Evolutionary conservation across 2,113 vertebrate species (phyloP).

Genomic region (Ochotona curzoniae): DNA sequence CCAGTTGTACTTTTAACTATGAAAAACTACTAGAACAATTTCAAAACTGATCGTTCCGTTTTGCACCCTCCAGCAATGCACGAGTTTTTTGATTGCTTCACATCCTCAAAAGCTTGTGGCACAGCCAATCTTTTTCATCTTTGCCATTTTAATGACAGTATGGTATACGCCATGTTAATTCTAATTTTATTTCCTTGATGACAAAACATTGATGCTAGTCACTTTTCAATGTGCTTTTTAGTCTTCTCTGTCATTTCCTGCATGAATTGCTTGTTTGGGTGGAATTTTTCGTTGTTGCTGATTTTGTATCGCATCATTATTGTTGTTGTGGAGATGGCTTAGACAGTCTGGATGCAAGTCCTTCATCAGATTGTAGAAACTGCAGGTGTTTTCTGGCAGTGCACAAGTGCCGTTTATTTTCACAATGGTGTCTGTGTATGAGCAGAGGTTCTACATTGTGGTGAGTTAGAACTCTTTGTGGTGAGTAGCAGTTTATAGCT

Average conservation of each 20-base stretch:
- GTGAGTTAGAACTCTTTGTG: not conserved
- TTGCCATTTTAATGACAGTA: slow-evolving; percentile 2
- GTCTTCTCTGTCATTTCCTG: not conserved
- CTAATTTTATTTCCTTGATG: not conserved
- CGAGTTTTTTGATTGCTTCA: not conserved
- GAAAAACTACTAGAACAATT: slow-evolving; percentile 33
- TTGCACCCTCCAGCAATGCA: not conserved
- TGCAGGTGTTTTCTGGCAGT: not conserved
- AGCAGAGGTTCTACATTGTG: slow-evolving; percentile 1
- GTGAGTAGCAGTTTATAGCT: not conserved
- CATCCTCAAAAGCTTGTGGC: not conserved
- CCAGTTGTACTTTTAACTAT: not conserved
- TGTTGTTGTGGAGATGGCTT: slow-evolving; percentile 7
- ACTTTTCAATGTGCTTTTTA: not conserved
- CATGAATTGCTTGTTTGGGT: not conserved
- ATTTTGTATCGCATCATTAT: not conserved
- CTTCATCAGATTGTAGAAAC: slow-evolving; percentile 6
- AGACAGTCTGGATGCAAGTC: not conserved
- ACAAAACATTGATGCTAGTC: not conserved
- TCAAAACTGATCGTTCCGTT: not conserved
- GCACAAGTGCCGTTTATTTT: not conserved
- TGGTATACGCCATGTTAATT: not conserved
- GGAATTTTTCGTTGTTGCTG: not conserved
- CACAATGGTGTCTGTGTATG: not conserved
- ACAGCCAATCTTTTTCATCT: not conserved